phyloP scores from a whole-genome alignment of 1,140 invertebrate species.

The Drosophila ananassae region DNA sequence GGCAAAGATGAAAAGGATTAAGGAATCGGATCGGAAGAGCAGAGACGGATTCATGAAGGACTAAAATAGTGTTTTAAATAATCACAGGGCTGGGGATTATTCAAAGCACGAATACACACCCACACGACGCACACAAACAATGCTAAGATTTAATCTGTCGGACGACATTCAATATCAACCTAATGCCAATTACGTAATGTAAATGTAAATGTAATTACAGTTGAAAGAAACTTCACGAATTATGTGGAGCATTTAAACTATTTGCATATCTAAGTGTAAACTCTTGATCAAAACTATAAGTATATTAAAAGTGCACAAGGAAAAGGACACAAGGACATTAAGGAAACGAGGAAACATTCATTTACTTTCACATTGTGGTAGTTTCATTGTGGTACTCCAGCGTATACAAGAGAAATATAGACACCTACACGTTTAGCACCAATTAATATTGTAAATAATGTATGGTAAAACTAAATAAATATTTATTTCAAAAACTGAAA shows the following conservation, averaged over 20 bases:
- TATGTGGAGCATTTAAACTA: conserved; percentile 49
- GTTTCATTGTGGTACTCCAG: conserved; percentile 37
- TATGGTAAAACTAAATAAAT: conserved; percentile 57
- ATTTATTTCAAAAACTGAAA: conserved; percentile 49
- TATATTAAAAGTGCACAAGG: conserved; percentile 16
- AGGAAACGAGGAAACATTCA: conserved; percentile 29
- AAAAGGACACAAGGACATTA: conserved; percentile 15
- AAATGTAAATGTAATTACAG: conserved; percentile 33
- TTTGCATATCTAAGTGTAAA: conserved; percentile 70
- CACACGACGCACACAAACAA: conserved; percentile 22
- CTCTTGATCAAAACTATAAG: conserved; percentile 68
- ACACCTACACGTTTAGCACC: conserved; percentile 51
- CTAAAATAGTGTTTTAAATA: conserved; percentile 62
- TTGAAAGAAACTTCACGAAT: conserved; percentile 34
- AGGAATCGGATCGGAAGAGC: conserved; percentile 9
- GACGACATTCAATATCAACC: conserved; percentile 40
- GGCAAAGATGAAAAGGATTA: conserved; percentile 22
- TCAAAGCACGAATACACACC: conserved; percentile 48
- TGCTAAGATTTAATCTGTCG: conserved; percentile 27
- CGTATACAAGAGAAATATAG: conserved; percentile 42
- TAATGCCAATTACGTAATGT: conserved; percentile 44
- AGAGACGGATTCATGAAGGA: conserved; percentile 20
- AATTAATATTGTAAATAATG: conserved; percentile 74
- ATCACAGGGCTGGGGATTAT: conserved; percentile 79
- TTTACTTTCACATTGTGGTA: conserved; percentile 46